Evolutionary conservation across 2,888 invertebrate species (phyloP), one percentile per base, ranked within the genome.

Genomic region (Agonopterix alstromeriana): DNA sequence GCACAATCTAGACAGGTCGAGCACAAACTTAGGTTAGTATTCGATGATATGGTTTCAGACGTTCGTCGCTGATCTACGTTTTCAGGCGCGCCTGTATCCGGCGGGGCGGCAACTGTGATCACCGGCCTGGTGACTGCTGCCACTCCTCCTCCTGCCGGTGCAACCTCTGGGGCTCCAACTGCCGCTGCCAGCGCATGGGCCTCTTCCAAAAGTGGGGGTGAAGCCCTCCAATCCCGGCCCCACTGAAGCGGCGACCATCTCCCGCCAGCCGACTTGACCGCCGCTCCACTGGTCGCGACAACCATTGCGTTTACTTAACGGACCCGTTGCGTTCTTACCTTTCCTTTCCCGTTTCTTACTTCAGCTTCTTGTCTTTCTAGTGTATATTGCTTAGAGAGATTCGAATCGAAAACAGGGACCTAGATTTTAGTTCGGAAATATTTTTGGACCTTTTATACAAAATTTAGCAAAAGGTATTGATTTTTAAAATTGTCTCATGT

Each of bases 101-200:
- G 65, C 93, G 95, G 56, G 94, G 94, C 5, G 94, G 94, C 56
- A 94, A 94, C 86, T 96, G 96, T 84, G 95, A 96, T 82, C 94
- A 95, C 77, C 91, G 95, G 53, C 94, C 94, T 9, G 93, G 94
- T 55, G 95, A 95, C 80, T 96, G 96, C 90, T 96, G 96, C 90
- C 93, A 93, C 88, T 94, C 94, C 65, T 94, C 94, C 56, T 93
- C 95, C 56, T 96, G 96, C 84, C 91, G 96, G 56, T 96, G 96
- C 91, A 96, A 96, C 82, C 90, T 96, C 47, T 96, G 95, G 95
- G 95, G 96, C 53, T 93, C 94, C 74, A 96, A 96, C 90, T 96
- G 96, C 82, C 92, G 94, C 68, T 96, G 96, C 82, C 95, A 96
- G 82, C 92, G 96, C 65, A 93, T 94, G 92, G 95, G 96, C 53